phyloP scores from a whole-genome alignment of 2,888 invertebrate genomes.

The Aproaerema taeniolella region DNA sequence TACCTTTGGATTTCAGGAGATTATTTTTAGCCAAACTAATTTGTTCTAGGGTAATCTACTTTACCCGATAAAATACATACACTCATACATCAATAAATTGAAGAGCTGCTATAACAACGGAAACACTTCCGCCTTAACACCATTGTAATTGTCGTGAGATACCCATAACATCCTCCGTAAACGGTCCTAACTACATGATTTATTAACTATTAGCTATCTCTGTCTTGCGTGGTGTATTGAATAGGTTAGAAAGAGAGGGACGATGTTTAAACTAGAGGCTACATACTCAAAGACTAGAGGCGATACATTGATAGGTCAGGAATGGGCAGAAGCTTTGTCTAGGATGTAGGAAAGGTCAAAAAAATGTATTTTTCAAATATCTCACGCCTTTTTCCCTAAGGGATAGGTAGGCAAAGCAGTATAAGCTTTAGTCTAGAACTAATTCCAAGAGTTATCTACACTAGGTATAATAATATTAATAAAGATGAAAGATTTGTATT shows the following conservation, averaged over 20 bases:
- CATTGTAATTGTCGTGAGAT: conserved; percentile 61
- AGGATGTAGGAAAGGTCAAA: conserved; percentile 29
- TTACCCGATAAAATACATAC: too few relatives aligned
- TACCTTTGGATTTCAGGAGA: too few relatives aligned
- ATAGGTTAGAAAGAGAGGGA: conserved; percentile 29
- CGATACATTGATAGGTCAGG: conserved; percentile 31
- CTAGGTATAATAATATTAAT: too few relatives aligned
- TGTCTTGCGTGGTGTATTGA: conserved; percentile 20
- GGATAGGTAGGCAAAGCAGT: too few relatives aligned
- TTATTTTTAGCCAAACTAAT: too few relatives aligned
- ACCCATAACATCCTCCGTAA: conserved; percentile 30
- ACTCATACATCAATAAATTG: too few relatives aligned
- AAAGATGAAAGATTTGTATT: too few relatives aligned
- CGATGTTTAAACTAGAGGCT: conserved; percentile 27
- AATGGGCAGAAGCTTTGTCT: conserved; percentile 11
- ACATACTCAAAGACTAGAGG: conserved; percentile 31
- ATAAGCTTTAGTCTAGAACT: too few relatives aligned
- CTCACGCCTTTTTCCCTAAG: too few relatives aligned
- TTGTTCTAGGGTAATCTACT: too few relatives aligned
- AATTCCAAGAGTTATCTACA: too few relatives aligned
- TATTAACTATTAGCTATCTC: conserved; percentile 31
- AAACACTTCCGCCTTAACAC: conserved; percentile 63
- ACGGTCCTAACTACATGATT: conserved; percentile 38
- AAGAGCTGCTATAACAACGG: conserved; percentile 23
- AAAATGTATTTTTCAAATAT: too few relatives aligned